Conservation (phyloP, 2,797 vertebrate species). For the Rhinichthys osculus region DNA sequence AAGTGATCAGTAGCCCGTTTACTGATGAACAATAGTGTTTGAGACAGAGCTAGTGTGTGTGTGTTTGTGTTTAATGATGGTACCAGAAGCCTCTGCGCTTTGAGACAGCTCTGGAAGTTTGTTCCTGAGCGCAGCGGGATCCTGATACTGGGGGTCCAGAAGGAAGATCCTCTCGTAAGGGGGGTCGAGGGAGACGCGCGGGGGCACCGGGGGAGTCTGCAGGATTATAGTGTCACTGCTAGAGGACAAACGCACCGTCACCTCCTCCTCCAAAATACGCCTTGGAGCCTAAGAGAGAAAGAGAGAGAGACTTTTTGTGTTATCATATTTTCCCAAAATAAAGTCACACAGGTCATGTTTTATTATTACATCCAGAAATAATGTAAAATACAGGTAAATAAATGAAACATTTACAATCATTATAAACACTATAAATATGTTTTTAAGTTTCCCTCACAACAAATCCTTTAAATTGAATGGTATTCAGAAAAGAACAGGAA, state of each 20-base stretch:
- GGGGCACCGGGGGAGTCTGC: conserved; percentile 87
- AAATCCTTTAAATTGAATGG: background rate
- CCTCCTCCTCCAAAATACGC: conserved; percentile 89
- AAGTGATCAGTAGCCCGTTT: background rate
- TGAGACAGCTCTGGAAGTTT: conserved; percentile 90
- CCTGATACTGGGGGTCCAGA: conserved; percentile 89
- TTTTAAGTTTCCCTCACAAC: background rate
- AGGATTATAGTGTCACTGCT: conserved; percentile 88
- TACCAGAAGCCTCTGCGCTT: conserved; percentile 90
- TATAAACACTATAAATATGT: no score
- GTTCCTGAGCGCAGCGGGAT: conserved; percentile 82
- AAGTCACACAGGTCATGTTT: no score
- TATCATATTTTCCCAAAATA: background rate
- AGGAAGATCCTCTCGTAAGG: conserved; percentile 91
- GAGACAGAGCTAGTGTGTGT: conserved; percentile 8
- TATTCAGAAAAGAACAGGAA: no score
- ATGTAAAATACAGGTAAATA: background rate
- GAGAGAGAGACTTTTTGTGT: background rate
- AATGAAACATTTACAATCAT: no score
- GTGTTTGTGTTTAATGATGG: conserved; percentile 7
- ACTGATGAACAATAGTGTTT: background rate
- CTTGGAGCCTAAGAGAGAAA: conserved; percentile 81
- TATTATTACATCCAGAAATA: no score
- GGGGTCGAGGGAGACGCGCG: conserved; percentile 82
- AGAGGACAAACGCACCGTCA: conserved; percentile 87